These are phyloP conservation scores for Rhinoraja longicauda DNA, from an alignment of 2,797 vertebrate genomes.

Conservation along the genomic window DNA sequence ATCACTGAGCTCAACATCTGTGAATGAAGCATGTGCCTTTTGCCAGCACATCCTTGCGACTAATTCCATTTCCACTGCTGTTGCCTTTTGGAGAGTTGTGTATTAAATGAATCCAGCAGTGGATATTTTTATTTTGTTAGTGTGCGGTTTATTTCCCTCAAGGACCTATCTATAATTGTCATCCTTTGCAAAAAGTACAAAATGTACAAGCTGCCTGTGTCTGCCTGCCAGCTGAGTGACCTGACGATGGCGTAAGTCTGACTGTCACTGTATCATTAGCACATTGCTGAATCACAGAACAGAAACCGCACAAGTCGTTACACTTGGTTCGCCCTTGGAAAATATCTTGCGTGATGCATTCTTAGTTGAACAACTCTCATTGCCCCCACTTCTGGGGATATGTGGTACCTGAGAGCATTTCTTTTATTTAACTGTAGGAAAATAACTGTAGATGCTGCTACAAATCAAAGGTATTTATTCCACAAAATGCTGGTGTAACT, in stretches of 20 bases:
- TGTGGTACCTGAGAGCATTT: neutral
- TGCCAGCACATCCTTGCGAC: neutral
- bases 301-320: neutral
- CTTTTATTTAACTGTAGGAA: neutral
- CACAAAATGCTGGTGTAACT: no score
- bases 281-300: neutral
- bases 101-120: conserved; percentile 6
- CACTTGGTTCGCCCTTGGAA: neutral
- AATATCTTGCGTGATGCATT: neutral
- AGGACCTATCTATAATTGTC: conserved; percentile 23
- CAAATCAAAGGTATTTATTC: no score
- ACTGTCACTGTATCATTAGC: neutral
- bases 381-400: neutral
- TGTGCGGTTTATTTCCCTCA: conserved; percentile 1
- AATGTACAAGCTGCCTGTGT: neutral
- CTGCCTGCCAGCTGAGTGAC: neutral
- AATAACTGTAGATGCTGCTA: no score
- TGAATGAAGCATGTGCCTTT: neutral
- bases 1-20: neutral
- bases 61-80: neutral
- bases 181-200: conserved; percentile 19
- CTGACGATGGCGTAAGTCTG: neutral
- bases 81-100: conserved; percentile 13
- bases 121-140: neutral
- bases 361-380: neutral